Evolutionary conservation across 1,140 invertebrate genomes (phyloP).

Genomic region (Halesus radiatus): DNA sequence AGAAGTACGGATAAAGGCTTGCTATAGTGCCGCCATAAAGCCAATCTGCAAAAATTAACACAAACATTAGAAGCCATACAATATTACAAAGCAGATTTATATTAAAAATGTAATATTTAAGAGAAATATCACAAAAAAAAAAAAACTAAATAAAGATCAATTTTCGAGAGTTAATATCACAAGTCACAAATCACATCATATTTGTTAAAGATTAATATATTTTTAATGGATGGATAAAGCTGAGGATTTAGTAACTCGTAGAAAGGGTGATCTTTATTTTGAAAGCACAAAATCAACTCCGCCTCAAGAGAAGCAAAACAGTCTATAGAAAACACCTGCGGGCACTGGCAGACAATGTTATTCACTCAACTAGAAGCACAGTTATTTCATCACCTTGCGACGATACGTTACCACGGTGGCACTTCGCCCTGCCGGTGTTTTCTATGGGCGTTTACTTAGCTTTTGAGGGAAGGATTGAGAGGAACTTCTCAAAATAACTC

Average conservation of each 20-base stretch:
- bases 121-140: background rate
- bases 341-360: background rate
- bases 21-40: background rate
- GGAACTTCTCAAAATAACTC: slow-evolving; percentile 49
- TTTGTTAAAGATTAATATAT: too few relatives aligned
- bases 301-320: slow-evolving; percentile 46
- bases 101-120: too few relatives aligned
- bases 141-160: background rate
- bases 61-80: background rate
- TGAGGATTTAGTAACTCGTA: too few relatives aligned
- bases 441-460: slow-evolving; percentile 48
- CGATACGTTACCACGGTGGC: slow-evolving; percentile 41
- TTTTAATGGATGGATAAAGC: too few relatives aligned
- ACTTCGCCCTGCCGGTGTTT: slow-evolving; percentile 41
- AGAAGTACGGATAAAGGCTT: background rate
- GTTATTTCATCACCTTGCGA: background rate
- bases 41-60: slow-evolving; percentile 27
- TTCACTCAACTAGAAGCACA: background rate
- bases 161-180: background rate
- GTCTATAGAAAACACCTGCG: slow-evolving; percentile 53
- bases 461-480: slow-evolving; percentile 56
- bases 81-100: too few relatives aligned
- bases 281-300: slow-evolving; percentile 28
- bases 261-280: slow-evolving; percentile 9
- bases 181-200: too few relatives aligned